Evolutionary conservation across 1,140 invertebrate genomes (phyloP), one percentile per base, ranked within the genome.

Genomic region (Chelonus insularis): DNA sequence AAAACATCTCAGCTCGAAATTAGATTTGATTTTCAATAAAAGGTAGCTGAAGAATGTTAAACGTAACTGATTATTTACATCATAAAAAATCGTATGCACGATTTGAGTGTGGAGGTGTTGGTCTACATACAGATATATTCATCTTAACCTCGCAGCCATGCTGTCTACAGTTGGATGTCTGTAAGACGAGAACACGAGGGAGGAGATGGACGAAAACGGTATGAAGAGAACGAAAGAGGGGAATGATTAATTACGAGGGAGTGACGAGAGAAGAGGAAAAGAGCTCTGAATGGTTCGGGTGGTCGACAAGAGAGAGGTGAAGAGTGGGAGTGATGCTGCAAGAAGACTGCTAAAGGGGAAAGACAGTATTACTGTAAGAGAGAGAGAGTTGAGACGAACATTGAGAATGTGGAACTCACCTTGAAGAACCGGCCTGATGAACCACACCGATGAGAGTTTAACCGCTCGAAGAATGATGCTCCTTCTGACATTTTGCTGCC

Each of bases 181-280:
- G 47, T 25, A 45, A 47, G 56, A 47, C 12, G 23, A 20, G 37
- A 41, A 8, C 23, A 59, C 16, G 32, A 20, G 45, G 14, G 29
- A 29, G 43, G 65, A 75, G 54, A 36, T 54, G 58, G 58, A 32
- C 48, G 50, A 57, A 57, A 32, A 52, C 43, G 36, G 69, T 64
- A 68, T 18, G 48, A 61, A 69, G 43, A 50, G 60, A 62, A 37
- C 45, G 63, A 60, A 68, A 72, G 68, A 68, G 71, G 72, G 75
- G 72, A 77, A 77, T 79, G 77, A 79, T 79, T 79, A 79, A 79
- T 79, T 79, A 78, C 70, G 75, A 76, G 70, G 76, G 75, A 78
- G 76, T 78, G 75, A 77, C 74, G 72, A 70, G 70, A 66, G 61
- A 68, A 70, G 45, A 68, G 63, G 60, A 36, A 66, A 66, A 18